A percentile compares a stretch with the other conserved stretches of the same genome.
These are phyloP conservation scores for Lepidocolaptes lacrymiger DNA, from an alignment of 2,797 vertebrate species.

Conservation along the genomic window DNA sequence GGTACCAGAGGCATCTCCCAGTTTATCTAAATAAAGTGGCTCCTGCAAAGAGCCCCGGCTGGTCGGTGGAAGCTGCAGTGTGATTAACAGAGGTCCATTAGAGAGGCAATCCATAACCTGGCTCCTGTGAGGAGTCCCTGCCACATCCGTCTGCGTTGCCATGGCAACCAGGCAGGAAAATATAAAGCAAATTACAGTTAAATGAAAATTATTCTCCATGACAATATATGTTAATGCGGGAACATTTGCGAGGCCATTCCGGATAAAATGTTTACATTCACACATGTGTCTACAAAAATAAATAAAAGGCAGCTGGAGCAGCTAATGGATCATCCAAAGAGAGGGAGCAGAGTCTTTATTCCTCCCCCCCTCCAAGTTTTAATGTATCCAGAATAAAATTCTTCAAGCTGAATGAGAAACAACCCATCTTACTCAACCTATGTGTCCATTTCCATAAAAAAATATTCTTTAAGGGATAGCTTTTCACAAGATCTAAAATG, in stretches of 20 bases:
- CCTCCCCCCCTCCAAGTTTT: neutral
- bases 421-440: neutral
- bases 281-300: slow-evolving; percentile 43
- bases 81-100: slow-evolving; percentile 54
- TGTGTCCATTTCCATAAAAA: neutral
- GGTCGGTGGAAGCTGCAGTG: neutral
- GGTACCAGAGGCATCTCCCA: neutral
- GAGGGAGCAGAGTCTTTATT: neutral
- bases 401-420: neutral
- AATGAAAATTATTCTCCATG: slow-evolving; percentile 75
- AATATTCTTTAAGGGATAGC: neutral
- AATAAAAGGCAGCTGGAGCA: slow-evolving; percentile 11
- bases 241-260: slow-evolving; percentile 43
- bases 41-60: neutral
- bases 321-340: slow-evolving; percentile 28
- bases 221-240: slow-evolving; percentile 69
- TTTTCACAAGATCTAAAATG: neutral
- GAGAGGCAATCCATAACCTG: slow-evolving; percentile 62
- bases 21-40: slow-evolving; percentile 26
- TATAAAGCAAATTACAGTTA: slow-evolving; percentile 75
- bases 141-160: slow-evolving; percentile 66
- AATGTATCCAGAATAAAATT: neutral
- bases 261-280: slow-evolving; percentile 53
- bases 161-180: slow-evolving; percentile 74
- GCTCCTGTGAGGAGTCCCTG: slow-evolving; percentile 63